phyloP scores from a whole-genome alignment of 2,797 vertebrate genomes.

The Pygocentrus nattereri region DNA sequence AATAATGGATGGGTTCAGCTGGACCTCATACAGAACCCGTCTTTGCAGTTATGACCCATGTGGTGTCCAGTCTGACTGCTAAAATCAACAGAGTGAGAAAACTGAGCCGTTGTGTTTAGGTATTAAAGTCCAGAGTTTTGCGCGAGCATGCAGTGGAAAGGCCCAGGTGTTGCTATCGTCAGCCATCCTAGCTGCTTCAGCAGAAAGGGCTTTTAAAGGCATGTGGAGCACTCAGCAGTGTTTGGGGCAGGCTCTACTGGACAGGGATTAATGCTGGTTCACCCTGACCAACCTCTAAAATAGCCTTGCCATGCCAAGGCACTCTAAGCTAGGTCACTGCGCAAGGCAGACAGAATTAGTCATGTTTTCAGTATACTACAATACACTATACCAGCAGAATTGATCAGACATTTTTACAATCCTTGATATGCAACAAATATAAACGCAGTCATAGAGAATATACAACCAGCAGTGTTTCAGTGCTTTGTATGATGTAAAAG shows the following conservation, averaged over 20 bases:
- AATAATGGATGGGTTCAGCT: slow-evolving; percentile 43
- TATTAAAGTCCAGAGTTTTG: slow-evolving; percentile 16
- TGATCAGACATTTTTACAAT: too few species aligned
- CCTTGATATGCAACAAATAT: too few species aligned
- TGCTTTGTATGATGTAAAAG: neutral
- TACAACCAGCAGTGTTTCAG: neutral
- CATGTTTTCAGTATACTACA: slow-evolving; percentile 11
- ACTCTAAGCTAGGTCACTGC: slow-evolving; percentile 1
- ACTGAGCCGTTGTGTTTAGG: neutral
- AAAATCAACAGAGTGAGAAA: slow-evolving; percentile 25
- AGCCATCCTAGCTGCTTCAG: slow-evolving; percentile 1
- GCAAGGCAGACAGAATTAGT: slow-evolving; percentile 19
- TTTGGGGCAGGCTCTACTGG: neutral
- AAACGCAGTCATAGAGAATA: too few species aligned
- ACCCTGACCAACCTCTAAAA: slow-evolving; percentile 35
- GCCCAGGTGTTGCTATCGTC: slow-evolving; percentile 9
- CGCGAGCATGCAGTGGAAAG: neutral
- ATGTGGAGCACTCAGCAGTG: slow-evolving; percentile 3
- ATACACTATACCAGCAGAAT: too few species aligned
- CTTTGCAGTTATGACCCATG: slow-evolving; percentile 34
- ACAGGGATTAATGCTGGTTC: slow-evolving; percentile 24
- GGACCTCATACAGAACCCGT: slow-evolving; percentile 22
- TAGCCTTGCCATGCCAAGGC: neutral
- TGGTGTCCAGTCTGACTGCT: slow-evolving; percentile 30
- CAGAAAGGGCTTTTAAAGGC: neutral